Percentiles rank a stretch among this genome's conserved stretches.
These are phyloP conservation scores for Rhamnusium bicolor DNA, from an alignment of 2,888 invertebrate species.

Conservation along the genomic window DNA sequence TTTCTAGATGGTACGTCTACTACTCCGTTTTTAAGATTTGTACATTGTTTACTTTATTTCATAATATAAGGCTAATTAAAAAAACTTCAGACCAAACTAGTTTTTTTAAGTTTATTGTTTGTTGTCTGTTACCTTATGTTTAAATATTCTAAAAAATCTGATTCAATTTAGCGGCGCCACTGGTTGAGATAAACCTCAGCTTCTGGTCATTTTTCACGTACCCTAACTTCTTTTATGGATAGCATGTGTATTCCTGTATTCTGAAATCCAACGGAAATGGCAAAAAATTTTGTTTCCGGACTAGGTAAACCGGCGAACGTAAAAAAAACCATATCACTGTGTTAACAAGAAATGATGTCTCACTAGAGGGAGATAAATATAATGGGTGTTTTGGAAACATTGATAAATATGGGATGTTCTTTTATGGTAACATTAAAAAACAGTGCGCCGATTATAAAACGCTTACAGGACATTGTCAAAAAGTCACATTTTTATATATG, in stretches of 20 bases:
- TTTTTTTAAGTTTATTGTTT: too few species aligned
- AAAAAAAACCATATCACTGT: conserved; percentile 18
- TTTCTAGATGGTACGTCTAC: too few species aligned
- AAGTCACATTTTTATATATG: not conserved
- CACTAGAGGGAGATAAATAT: conserved; percentile 1
- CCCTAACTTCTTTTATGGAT: conserved; percentile 11
- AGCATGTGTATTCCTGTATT: conserved; percentile 24
- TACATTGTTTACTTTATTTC: too few species aligned
- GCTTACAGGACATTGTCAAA: not conserved
- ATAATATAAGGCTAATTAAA: too few species aligned
- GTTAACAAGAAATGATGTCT: conserved; percentile 23
- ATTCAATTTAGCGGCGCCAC: not conserved
- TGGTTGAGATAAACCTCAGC: conserved; percentile 8
- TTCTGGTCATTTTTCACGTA: conserved; percentile 6
- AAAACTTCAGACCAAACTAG: too few species aligned
- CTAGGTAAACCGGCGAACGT: conserved; percentile 18
- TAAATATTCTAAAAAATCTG: not conserved
- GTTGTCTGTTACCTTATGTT: too few species aligned
- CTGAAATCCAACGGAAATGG: conserved; percentile 4
- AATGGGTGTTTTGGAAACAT: not conserved
- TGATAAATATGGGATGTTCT: not conserved
- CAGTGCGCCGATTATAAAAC: not conserved
- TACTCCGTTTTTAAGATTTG: too few species aligned
- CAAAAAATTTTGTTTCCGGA: conserved; percentile 24
- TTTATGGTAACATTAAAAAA: not conserved